A percentile compares a stretch with the other conserved stretches of the same genome.
phyloP scores from a whole-genome alignment of 2,888 invertebrate species.

The Drosophila mimica region DNA sequence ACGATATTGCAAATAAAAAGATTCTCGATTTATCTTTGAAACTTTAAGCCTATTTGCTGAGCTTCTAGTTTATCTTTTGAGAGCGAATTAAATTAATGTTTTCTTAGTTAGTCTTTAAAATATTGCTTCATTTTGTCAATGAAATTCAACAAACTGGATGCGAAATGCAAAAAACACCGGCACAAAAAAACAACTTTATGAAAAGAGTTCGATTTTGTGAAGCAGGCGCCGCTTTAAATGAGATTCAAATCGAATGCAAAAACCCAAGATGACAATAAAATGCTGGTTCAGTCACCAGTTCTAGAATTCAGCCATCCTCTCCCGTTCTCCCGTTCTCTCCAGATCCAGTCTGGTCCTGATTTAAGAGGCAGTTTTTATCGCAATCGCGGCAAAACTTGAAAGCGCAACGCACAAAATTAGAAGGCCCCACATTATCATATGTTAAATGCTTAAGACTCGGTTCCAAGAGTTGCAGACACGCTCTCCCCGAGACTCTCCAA shows the following conservation, averaged over 20 bases:
- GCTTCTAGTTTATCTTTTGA: background rate
- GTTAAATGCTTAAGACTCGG: slow-evolving; percentile 38
- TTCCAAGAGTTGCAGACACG: background rate
- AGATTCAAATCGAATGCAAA: slow-evolving; percentile 52
- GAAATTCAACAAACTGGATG: background rate
- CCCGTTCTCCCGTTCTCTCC: background rate
- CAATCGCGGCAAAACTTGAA: slow-evolving; percentile 68
- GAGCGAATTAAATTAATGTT: background rate
- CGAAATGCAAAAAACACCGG: background rate
- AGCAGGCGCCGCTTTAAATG: slow-evolving; percentile 64
- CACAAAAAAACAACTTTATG: slow-evolving; percentile 1
- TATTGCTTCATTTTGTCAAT: background rate
- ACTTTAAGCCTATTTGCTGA: background rate
- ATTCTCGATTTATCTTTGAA: background rate
- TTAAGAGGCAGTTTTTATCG: slow-evolving; percentile 31
- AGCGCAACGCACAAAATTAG: slow-evolving; percentile 61
- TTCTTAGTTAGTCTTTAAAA: background rate
- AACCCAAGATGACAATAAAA: slow-evolving; percentile 57
- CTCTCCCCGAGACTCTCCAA: background rate
- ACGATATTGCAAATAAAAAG: too few species aligned
- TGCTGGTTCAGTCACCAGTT: slow-evolving; percentile 27
- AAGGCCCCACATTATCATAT: slow-evolving; percentile 73
- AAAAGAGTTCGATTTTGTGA: slow-evolving; percentile 6
- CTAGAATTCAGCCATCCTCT: background rate
- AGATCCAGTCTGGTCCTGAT: slow-evolving; percentile 19